phyloP scores from a whole-genome alignment of 2,113 vertebrate species.

The Neopipo cinnamomea region DNA sequence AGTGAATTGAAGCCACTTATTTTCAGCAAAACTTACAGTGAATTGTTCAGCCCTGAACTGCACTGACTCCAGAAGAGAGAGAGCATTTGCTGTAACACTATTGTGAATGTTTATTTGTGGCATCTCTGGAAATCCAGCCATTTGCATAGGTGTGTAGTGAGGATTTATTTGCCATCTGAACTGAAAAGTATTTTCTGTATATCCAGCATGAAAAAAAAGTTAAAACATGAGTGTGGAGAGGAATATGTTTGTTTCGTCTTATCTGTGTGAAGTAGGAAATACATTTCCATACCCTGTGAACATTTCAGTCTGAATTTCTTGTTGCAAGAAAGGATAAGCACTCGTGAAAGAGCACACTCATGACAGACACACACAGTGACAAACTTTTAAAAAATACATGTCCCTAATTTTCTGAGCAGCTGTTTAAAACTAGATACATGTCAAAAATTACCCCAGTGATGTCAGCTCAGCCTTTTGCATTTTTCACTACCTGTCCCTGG shows the following conservation, averaged over 20 bases:
- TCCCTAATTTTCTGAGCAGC: slow-evolving; percentile 49
- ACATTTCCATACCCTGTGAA: neutral
- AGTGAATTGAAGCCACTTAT: slow-evolving; percentile 5
- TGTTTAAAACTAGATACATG: slow-evolving; percentile 58
- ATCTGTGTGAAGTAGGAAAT: neutral
- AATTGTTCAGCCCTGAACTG: slow-evolving; percentile 40
- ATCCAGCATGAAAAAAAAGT: neutral
- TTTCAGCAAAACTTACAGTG: neutral
- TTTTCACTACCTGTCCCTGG: slow-evolving; percentile 59
- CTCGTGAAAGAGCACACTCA: slow-evolving; percentile 2
- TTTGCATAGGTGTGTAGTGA: neutral
- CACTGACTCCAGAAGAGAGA: neutral
- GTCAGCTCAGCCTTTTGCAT: slow-evolving; percentile 55
- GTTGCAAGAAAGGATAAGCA: neutral
- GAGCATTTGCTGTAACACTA: neutral
- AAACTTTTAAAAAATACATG: slow-evolving; percentile 60
- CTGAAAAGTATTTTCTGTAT: neutral
- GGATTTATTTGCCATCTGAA: neutral
- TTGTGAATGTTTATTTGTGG: neutral
- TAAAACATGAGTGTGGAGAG: neutral
- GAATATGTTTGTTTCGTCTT: neutral
- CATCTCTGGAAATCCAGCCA: neutral
- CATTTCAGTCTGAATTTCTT: neutral
- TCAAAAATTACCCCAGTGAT: slow-evolving; percentile 34
- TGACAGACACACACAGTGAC: slow-evolving; percentile 39